phyloP scores from a whole-genome alignment of 2,797 vertebrate genomes.

The Hemitrygon akajei region DNA sequence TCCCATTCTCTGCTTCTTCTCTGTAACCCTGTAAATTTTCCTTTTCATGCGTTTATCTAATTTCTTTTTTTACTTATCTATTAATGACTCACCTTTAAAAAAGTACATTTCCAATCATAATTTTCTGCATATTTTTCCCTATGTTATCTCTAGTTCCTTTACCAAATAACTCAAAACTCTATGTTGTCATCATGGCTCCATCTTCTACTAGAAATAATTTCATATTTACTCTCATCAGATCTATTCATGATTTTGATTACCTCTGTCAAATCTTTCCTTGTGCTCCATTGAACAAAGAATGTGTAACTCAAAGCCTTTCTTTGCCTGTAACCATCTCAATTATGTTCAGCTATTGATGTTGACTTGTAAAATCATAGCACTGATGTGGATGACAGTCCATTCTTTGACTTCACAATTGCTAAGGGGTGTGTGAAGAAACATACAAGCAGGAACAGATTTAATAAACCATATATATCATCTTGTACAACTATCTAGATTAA shows the following conservation, averaged over 20 bases:
- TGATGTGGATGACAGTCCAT: not conserved
- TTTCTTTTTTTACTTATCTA: not conserved
- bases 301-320: too few species aligned
- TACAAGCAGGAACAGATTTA: not conserved
- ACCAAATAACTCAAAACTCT: not conserved
- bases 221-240: too few species aligned
- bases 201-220: too few species aligned
- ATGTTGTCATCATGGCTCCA: too few species aligned
- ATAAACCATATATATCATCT: not conserved
- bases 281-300: too few species aligned
- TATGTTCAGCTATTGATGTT: not conserved
- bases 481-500: not conserved
- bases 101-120: too few species aligned
- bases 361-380: not conserved
- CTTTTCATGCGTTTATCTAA: not conserved
- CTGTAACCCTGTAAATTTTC: too few species aligned
- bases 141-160: too few species aligned
- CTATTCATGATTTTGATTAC: too few species aligned
- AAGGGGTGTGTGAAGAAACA: not conserved
- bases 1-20: too few species aligned
- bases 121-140: too few species aligned
- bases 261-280: too few species aligned
- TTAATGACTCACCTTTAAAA: not conserved
- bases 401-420: not conserved
- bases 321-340: not conserved